These are phyloP conservation scores for Nautilus pompilius DNA, from an alignment of 1,140 invertebrate species.

Conservation along the genomic window DNA sequence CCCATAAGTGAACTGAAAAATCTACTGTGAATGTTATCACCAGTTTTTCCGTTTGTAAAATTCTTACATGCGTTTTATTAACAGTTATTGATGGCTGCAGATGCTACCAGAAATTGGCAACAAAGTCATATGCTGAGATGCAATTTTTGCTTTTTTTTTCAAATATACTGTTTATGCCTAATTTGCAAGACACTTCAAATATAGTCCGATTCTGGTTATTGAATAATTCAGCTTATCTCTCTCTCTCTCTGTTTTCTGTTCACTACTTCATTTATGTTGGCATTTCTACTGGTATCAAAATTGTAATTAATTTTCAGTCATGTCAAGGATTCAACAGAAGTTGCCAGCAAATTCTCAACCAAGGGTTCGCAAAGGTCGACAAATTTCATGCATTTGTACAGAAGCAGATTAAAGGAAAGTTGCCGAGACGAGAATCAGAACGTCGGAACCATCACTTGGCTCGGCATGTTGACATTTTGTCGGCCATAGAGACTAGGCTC, in stretches of 20 bases:
- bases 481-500: constrained; percentile 84
- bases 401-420: constrained; percentile 69
- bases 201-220: constrained; percentile 2
- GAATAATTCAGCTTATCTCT: constrained; percentile 11
- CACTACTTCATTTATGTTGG: neutral
- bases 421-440: constrained; percentile 86
- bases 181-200: neutral
- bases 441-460: constrained; percentile 77
- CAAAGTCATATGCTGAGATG: no score
- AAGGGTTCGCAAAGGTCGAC: constrained; percentile 78
- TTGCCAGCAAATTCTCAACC: constrained; percentile 72
- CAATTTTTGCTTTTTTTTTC: neutral
- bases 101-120: no score
- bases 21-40: no score
- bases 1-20: no score
- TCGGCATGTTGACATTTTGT: constrained; percentile 82
- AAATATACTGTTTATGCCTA: neutral
- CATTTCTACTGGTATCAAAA: neutral
- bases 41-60: no score
- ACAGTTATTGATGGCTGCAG: no score
- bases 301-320: constrained; percentile 62
- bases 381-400: constrained; percentile 68
- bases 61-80: no score
- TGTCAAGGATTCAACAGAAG: constrained; percentile 74
- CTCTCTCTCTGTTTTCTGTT: constrained; percentile 13